A percentile compares a stretch with the other conserved stretches of the same genome.
phyloP scores from a whole-genome alignment of 2,888 invertebrate species.

The Nowickia ferox region DNA sequence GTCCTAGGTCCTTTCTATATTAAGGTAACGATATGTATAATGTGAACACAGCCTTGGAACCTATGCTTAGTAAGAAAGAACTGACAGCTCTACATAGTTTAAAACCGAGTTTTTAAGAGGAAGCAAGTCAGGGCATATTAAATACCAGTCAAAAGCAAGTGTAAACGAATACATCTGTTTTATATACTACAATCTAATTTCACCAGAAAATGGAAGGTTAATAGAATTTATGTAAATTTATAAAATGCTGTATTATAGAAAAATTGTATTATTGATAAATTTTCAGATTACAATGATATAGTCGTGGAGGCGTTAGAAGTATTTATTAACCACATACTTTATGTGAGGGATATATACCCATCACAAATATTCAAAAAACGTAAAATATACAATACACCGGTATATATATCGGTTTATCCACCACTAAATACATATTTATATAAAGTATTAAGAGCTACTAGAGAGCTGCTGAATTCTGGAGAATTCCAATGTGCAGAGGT shows the following conservation, averaged over 20 bases:
- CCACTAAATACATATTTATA: constrained; percentile 79
- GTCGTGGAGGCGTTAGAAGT: constrained; percentile 81
- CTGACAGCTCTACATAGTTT: no score
- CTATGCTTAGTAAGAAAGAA: no score
- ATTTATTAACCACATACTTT: constrained; percentile 80
- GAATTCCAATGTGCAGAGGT: constrained; percentile 77
- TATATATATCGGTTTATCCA: constrained; percentile 80
- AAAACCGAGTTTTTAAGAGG: no score
- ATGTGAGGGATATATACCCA: constrained; percentile 80
- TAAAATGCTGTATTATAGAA: not conserved
- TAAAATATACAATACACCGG: constrained; percentile 79
- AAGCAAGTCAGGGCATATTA: not conserved
- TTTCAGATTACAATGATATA: constrained; percentile 74
- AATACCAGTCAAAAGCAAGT: not conserved
- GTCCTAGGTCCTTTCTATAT: no score
- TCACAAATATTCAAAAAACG: constrained; percentile 80
- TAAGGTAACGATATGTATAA: no score
- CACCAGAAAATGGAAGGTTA: constrained; percentile 32
- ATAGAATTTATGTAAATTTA: not conserved
- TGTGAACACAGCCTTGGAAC: no score
- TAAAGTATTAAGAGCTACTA: constrained; percentile 77
- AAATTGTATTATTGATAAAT: not conserved
- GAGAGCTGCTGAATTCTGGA: constrained; percentile 73
- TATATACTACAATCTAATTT: not conserved
- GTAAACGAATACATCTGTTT: not conserved